Evolutionary conservation across 2,888 invertebrate species (phyloP).

Genomic region (Limnephilus rhombicus): DNA sequence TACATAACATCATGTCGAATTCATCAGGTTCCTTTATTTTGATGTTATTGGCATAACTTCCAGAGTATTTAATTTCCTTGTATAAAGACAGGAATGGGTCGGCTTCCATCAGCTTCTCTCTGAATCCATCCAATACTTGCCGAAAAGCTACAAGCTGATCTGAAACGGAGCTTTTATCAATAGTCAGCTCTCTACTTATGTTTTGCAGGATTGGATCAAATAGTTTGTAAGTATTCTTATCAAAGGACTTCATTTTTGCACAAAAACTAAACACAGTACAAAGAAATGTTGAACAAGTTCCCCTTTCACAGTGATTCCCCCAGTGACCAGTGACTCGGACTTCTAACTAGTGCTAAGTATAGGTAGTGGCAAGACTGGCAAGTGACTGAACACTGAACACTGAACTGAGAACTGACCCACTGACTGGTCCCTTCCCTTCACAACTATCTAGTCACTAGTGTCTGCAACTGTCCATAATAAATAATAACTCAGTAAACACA

Average conservation of each 20-base stretch:
- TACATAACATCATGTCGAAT: conserved; percentile 45
- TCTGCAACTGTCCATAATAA: too few relatives aligned
- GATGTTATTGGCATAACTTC: conserved; percentile 33
- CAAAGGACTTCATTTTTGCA: neutral
- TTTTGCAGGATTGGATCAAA: conserved; percentile 13
- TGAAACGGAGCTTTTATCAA: neutral
- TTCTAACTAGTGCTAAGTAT: neutral
- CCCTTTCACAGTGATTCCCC: neutral
- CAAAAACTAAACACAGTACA: neutral
- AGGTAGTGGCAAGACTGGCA: too few relatives aligned
- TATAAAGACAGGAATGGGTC: conserved; percentile 17
- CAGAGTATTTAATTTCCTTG: conserved; percentile 26
- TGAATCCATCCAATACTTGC: conserved; percentile 6
- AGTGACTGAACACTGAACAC: too few relatives aligned
- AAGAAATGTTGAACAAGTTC: neutral
- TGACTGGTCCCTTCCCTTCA: too few relatives aligned
- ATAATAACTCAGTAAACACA: too few relatives aligned
- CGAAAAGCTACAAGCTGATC: neutral
- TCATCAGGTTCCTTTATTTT: conserved; percentile 20
- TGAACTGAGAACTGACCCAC: too few relatives aligned
- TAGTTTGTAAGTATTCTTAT: conserved; percentile 17
- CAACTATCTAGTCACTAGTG: too few relatives aligned
- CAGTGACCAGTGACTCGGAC: neutral
- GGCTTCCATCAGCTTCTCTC: neutral
- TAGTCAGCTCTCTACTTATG: conserved; percentile 10